Evolutionary conservation across 2,888 invertebrate species (phyloP).

Genomic region (Rosalia funebris): DNA sequence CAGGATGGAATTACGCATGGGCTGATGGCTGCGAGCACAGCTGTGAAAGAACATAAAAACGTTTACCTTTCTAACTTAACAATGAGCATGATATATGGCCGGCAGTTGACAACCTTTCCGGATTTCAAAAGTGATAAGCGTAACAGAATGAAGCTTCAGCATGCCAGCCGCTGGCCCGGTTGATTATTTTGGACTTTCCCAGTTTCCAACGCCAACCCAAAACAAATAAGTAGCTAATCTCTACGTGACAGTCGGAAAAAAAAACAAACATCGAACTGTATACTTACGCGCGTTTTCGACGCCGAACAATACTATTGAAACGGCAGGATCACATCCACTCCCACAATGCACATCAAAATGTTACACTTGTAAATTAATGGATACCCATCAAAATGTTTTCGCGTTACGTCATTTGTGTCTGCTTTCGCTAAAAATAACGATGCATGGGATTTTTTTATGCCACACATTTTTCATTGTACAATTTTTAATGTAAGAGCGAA

Average conservation of each 20-base stretch:
- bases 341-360: conserved; percentile 13
- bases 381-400: conserved; percentile 12
- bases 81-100: conserved; percentile 32
- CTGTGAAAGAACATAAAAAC: conserved; percentile 28
- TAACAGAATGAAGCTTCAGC: conserved; percentile 29
- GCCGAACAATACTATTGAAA: not conserved
- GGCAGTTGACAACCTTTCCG: conserved; percentile 27
- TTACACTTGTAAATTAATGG: conserved; percentile 16
- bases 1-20: not conserved
- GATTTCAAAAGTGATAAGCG: conserved; percentile 30
- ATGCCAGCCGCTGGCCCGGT: conserved; percentile 20
- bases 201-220: conserved; percentile 19
- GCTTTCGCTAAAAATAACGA: conserved; percentile 5
- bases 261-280: not conserved
- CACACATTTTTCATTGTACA: conserved; percentile 6
- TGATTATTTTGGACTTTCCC: conserved; percentile 30
- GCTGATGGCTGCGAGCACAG: not conserved
- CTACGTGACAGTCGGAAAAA: conserved; percentile 27
- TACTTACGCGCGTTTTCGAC: not conserved
- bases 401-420: conserved; percentile 7
- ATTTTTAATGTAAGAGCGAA: not conserved
- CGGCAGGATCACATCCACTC: not conserved
- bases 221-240: conserved; percentile 30
- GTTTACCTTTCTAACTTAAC: conserved; percentile 26
- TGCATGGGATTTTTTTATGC: not conserved